These are phyloP conservation scores for Chelonoidis abingdonii DNA, from an alignment of 2,113 vertebrate genomes.

Conservation along the genomic window DNA sequence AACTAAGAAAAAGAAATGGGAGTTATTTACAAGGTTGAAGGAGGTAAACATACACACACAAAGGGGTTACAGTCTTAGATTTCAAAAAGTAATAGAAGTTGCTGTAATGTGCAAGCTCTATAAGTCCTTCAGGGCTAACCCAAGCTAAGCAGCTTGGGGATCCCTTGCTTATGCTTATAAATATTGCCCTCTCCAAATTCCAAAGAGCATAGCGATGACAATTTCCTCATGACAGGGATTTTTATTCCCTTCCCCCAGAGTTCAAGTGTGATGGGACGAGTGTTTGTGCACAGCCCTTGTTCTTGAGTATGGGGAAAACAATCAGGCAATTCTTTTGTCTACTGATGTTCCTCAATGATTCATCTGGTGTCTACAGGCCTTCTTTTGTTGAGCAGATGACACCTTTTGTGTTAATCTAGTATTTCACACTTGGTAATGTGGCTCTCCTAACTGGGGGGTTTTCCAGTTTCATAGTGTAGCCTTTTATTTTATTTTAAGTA, in stretches of 20 bases:
- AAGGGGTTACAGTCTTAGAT: background rate
- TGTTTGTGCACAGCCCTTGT: background rate
- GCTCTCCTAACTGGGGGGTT: background rate
- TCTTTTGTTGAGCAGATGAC: background rate
- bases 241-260: background rate
- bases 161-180: background rate
- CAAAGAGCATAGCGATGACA: too few species aligned
- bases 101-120: background rate
- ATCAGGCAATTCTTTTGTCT: background rate
- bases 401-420: background rate
- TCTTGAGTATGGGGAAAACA: background rate
- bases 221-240: background rate
- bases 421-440: background rate
- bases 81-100: background rate
- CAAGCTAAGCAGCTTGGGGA: background rate
- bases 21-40: background rate
- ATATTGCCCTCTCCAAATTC: too few species aligned
- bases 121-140: background rate
- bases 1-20: background rate
- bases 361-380: background rate
- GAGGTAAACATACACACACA: background rate
- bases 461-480: background rate
- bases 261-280: background rate
- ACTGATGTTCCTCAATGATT: background rate
- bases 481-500: too few species aligned